Percentiles rank a stretch among this genome's conserved stretches.
phyloP scores from a whole-genome alignment of 2,113 vertebrate species.

The Cyanoderma ruficeps region DNA sequence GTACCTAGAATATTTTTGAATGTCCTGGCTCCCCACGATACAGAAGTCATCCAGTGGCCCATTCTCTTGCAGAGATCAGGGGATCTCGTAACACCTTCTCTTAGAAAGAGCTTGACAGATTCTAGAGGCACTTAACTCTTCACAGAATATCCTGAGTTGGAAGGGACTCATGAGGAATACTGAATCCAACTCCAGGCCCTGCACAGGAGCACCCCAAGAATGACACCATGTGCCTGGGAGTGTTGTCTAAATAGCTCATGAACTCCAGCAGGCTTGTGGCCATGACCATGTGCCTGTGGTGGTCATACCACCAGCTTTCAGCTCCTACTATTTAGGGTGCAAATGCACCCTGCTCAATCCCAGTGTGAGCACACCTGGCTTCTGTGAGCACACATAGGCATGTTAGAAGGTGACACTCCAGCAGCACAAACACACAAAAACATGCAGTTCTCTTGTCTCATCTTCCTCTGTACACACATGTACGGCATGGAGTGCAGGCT shows the following conservation, averaged over 20 bases:
- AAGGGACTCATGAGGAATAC: not conserved
- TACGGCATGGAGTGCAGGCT: not conserved
- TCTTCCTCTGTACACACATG: not conserved
- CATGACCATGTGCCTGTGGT: not conserved
- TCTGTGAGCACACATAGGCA: not conserved
- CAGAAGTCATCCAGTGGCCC: not conserved
- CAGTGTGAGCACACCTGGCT: accelerated
- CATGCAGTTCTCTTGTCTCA: accelerated
- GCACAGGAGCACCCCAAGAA: not conserved
- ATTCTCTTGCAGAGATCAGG: not conserved
- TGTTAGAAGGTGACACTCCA: not conserved
- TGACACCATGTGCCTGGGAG: accelerated
- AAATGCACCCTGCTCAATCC: not conserved
- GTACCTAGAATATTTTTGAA: not conserved
- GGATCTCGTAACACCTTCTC: not conserved
- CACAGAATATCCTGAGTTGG: not conserved
- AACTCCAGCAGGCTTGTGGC: not conserved
- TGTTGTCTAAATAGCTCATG: not conserved
- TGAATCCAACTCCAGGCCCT: not conserved
- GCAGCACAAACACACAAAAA: not conserved
- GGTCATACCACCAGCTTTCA: not conserved
- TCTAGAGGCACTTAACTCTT: not conserved
- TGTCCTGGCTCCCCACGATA: not conserved
- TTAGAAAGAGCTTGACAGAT: not conserved
- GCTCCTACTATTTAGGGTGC: not conserved